phyloP scores from a whole-genome alignment of 2,113 vertebrate genomes.

The Rhinogobius similis region DNA sequence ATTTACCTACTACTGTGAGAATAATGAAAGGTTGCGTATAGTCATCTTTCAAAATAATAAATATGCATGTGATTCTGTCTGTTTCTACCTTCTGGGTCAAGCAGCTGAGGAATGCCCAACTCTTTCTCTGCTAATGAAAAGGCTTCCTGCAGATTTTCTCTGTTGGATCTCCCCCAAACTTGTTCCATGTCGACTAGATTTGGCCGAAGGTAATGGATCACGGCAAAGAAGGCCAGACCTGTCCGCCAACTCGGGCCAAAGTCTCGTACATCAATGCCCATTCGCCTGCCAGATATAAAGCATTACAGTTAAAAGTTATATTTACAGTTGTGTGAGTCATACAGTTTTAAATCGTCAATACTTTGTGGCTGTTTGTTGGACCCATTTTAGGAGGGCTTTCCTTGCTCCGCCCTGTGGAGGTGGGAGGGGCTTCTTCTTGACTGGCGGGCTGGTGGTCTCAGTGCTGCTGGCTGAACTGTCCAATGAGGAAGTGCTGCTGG shows the following conservation, averaged over 20 bases:
- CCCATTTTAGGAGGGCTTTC: slow-evolving; percentile 93
- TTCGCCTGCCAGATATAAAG: slow-evolving; percentile 72
- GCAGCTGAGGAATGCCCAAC: slow-evolving; percentile 90
- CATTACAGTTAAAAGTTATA: slow-evolving; percentile 6
- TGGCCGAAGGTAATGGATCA: slow-evolving; percentile 91
- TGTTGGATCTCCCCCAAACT: slow-evolving; percentile 82
- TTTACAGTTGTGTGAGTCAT: background rate
- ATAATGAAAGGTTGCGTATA: background rate
- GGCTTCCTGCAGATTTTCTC: slow-evolving; percentile 91
- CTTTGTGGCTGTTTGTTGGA: slow-evolving; percentile 91
- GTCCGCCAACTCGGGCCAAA: slow-evolving; percentile 95
- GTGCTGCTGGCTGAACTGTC: slow-evolving; percentile 87
- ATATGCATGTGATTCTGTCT: background rate
- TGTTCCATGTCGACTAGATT: slow-evolving; percentile 90
- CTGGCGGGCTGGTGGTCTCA: slow-evolving; percentile 89
- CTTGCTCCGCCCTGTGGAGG: slow-evolving; percentile 89
- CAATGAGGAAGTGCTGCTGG: slow-evolving; percentile 89
- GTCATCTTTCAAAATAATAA: background rate
- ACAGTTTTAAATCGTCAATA: slow-evolving; percentile 62
- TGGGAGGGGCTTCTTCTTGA: slow-evolving; percentile 87
- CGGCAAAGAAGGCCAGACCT: slow-evolving; percentile 90
- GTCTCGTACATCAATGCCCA: slow-evolving; percentile 91
- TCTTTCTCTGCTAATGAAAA: slow-evolving; percentile 90
- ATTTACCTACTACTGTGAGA: background rate
- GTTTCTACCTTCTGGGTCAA: slow-evolving; percentile 91